Percentiles rank a stretch among this genome's conserved stretches.
phyloP scores from a whole-genome alignment of 2,797 vertebrate species.

The Helostoma temminkii region DNA sequence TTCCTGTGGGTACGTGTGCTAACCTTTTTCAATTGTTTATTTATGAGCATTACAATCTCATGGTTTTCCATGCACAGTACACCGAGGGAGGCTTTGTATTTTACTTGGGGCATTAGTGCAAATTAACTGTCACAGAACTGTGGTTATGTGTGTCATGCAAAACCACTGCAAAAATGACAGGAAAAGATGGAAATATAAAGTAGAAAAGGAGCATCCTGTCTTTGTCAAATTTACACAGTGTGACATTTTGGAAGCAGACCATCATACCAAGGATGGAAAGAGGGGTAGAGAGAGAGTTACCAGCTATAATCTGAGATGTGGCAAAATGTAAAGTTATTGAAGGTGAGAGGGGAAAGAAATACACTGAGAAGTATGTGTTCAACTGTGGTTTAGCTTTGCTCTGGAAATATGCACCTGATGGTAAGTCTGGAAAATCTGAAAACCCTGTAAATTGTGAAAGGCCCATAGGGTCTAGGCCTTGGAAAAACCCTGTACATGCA shows the following conservation, averaged over 20 bases:
- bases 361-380: conserved; percentile 20
- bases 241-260: conserved; percentile 56
- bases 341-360: conserved; percentile 59
- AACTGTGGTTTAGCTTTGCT: conserved; percentile 46
- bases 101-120: background rate
- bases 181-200: conserved; percentile 9
- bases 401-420: conserved; percentile 55
- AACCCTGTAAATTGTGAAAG: conserved; percentile 50
- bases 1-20: background rate
- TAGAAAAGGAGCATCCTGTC: conserved; percentile 12
- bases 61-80: conserved; percentile 10
- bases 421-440: conserved; percentile 67
- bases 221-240: conserved; percentile 25
- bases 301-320: conserved; percentile 28
- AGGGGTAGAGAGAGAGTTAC: conserved; percentile 19
- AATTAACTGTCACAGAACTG: conserved; percentile 25
- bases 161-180: conserved; percentile 15
- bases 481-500: conserved; percentile 50
- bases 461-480: conserved; percentile 20
- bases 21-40: conserved; percentile 18
- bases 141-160: conserved; percentile 16
- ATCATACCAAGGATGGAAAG: conserved; percentile 48
- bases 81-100: no score
- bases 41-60: background rate
- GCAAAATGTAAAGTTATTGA: conserved; percentile 46